Evolutionary conservation across 2,888 invertebrate species (phyloP).

Genomic region (Chrysopilus asiliformis): DNA sequence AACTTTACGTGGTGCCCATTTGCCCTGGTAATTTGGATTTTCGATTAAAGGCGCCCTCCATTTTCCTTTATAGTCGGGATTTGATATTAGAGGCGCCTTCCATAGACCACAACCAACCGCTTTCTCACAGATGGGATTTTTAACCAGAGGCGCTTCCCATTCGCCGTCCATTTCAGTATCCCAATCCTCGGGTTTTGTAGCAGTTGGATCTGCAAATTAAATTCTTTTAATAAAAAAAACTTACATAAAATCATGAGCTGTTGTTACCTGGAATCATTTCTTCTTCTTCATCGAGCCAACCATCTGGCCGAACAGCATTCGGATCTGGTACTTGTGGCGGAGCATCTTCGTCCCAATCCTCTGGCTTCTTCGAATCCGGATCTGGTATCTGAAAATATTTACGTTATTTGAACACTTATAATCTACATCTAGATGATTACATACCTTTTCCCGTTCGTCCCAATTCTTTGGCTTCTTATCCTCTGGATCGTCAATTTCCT

Average conservation of each 20-base stretch:
- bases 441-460: conserved; percentile 79
- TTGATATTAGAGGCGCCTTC: conserved; percentile 70
- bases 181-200: conserved; percentile 88
- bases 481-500: conserved; percentile 83
- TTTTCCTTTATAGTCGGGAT: conserved; percentile 83
- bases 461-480: conserved; percentile 81
- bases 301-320: conserved; percentile 69
- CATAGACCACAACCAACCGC: conserved; percentile 87
- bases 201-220: conserved; percentile 52
- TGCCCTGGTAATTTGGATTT: conserved; percentile 91
- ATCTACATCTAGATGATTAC: no score
- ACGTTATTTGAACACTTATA: not conserved
- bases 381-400: conserved; percentile 56
- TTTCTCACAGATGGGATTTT: conserved; percentile 70
- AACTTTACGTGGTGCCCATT: conserved; percentile 81
- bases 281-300: conserved; percentile 88
- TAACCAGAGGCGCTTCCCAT: conserved; percentile 91
- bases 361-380: conserved; percentile 77
- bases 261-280: conserved; percentile 50
- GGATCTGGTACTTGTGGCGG: conserved; percentile 82
- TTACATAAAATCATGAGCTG: conserved; percentile 13
- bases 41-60: conserved; percentile 84
- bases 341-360: conserved; percentile 93
- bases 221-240: conserved; percentile 1
- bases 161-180: conserved; percentile 97